phyloP scores from a whole-genome alignment of 2,113 vertebrate genomes.

The Gnathonemus echidnorhynchus region DNA sequence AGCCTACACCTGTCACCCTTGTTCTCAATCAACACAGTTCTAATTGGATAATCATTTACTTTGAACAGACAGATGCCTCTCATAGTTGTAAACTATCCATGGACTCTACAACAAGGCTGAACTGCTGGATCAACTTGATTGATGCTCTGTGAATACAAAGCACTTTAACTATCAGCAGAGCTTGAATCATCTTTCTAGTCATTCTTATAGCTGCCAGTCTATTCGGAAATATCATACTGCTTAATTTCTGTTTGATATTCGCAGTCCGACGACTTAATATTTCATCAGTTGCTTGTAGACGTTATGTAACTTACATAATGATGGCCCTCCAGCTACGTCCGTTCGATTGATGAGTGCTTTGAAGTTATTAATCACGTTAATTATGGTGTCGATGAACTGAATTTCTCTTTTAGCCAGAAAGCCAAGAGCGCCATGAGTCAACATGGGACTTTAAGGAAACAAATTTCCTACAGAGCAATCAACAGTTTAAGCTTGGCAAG shows the following conservation, averaged over 20 bases:
- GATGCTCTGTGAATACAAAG: background rate
- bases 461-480: background rate
- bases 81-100: background rate
- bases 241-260: background rate
- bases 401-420: conserved; percentile 3
- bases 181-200: background rate
- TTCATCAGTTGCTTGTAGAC: conserved; percentile 3
- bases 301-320: background rate
- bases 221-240: conserved; percentile 1
- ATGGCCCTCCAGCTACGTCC: background rate
- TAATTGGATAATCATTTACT: background rate
- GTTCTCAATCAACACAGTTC: background rate
- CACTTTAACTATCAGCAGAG: background rate
- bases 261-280: background rate
- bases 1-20: background rate
- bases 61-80: background rate
- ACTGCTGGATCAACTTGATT: background rate
- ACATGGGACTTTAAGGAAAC: background rate
- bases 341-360: background rate
- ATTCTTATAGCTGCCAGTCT: background rate
- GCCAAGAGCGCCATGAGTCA: background rate
- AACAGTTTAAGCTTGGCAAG: background rate
- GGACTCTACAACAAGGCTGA: background rate
- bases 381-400: background rate
- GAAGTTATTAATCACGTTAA: background rate